Base-by-base conservation (phyloP, 2,113 vertebrate species). In the Entelurus aequoreus region DNA sequence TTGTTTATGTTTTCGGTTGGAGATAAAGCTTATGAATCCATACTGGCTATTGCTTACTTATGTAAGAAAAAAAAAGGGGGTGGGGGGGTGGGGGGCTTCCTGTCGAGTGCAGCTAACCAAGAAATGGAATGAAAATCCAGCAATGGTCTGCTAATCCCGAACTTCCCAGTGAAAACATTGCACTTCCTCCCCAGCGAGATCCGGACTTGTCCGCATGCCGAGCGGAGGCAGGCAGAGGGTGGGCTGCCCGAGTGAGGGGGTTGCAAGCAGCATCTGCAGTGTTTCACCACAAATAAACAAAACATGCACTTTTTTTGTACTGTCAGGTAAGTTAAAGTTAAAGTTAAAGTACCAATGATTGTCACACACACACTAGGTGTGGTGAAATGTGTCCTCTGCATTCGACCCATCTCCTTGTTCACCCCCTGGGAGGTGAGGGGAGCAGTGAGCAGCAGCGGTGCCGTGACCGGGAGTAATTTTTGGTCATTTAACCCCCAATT, bases 111-210 rank as follows among this genome's bases (percentile, higher is more conserved):
- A 85, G 75, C 73, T 69, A 28, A 78, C 69, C 59, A 48, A 82
- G 75, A 77, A 71, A 75, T 74, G 73, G 77, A 79, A 86, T 83
- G 75, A 83, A 84, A 85, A 80, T 88, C 84, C 71, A 60, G 67
- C 72, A 67, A 62, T 78, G 76, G 66, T 81, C 55, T 60, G 73
- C 78, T 82, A 85, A 86, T 86, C 81, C 84, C 72, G 66, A 77
- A 76, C 74, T 88, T 85, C 83, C 76, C 69, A 79, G 67, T 77
- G 77, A 88, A 89, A 88, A 84, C 78, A 83, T 87, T 86, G 54
- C 69, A 61, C 79, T 84, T 87, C 84, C 86, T 85, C 81, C 69
- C 72, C 64, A 48, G 77, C 61, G 66, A 84, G 66, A 76, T 72
- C 77, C 13, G 44, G 62, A 71, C 72, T 78, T 79, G 74, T 71